A percentile compares a stretch with the other conserved stretches of the same genome.
Conservation (phyloP, 2,888 invertebrate genomes). For the Adineta ricciae region DNA sequence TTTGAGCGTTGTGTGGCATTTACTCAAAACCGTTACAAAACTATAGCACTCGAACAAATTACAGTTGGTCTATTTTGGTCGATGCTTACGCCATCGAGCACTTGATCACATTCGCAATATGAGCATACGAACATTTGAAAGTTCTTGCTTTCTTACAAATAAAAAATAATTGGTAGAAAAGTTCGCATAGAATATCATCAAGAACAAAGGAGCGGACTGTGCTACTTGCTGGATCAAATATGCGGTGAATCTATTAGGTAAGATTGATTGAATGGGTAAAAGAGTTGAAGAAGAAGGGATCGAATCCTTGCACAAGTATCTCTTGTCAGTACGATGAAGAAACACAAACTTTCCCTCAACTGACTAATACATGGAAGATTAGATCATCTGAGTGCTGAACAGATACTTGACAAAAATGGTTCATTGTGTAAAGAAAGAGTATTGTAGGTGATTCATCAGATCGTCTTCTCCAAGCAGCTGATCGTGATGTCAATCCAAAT, state of each 20-base stretch:
- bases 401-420: not conserved
- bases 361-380: conserved; percentile 47
- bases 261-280: conserved; percentile 59
- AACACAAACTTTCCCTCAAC: conserved; percentile 49
- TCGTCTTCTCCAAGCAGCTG: conserved; percentile 18
- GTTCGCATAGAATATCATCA: too few species aligned
- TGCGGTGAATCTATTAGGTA: conserved; percentile 64
- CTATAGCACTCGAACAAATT: too few species aligned
- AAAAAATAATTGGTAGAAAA: too few species aligned
- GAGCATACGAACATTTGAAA: too few species aligned
- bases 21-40: too few species aligned
- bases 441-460: not conserved
- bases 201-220: too few species aligned
- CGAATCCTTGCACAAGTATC: not conserved
- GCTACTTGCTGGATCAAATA: conserved; percentile 67
- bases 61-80: too few species aligned
- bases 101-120: too few species aligned
- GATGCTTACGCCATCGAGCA: too few species aligned
- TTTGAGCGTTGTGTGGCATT: too few species aligned
- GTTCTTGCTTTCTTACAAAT: too few species aligned
- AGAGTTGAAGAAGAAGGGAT: not conserved
- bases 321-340: not conserved
- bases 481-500: conserved; percentile 14
- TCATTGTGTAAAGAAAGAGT: too few species aligned
- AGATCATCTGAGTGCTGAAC: conserved; percentile 1